These are phyloP conservation scores for Acleris literana DNA, from an alignment of 2,888 invertebrate species.

Conservation along the genomic window DNA sequence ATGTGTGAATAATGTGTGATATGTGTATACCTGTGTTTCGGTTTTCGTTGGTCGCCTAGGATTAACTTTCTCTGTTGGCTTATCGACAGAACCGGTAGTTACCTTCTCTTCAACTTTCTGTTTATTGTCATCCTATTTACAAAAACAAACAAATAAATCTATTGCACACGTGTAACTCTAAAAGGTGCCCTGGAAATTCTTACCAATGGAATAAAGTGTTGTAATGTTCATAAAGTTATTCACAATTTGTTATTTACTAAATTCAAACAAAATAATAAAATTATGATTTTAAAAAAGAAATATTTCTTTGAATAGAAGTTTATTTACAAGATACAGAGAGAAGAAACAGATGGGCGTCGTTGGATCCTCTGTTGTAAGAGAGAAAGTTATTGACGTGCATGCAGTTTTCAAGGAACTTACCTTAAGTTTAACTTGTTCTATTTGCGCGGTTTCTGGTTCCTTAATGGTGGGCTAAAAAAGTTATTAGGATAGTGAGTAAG, in stretches of 20 bases:
- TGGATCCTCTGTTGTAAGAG: constrained; percentile 23
- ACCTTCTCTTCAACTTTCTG: constrained; percentile 59
- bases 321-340: constrained; percentile 34
- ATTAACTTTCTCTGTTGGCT: constrained; percentile 68
- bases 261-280: constrained; percentile 29
- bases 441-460: constrained; percentile 62
- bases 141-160: constrained; percentile 56
- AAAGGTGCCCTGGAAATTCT: constrained; percentile 28
- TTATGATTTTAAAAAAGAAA: constrained; percentile 22
- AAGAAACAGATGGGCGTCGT: constrained; percentile 22
- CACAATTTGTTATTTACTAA: constrained; percentile 35
- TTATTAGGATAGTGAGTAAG: constrained; percentile 63
- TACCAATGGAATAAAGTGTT: constrained; percentile 21
- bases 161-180: constrained; percentile 28
- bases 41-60: constrained; percentile 76
- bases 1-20: constrained; percentile 53
- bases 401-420: constrained; percentile 56
- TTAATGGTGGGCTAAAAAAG: constrained; percentile 74
- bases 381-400: constrained; percentile 31
- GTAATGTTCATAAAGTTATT: constrained; percentile 27
- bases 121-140: constrained; percentile 70
- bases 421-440: constrained; percentile 75
- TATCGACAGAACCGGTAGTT: constrained; percentile 62
- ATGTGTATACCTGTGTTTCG: constrained; percentile 55
- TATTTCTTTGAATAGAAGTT: constrained; percentile 20